Evolutionary conservation across 2,797 vertebrate genomes (phyloP), one percentile per base, ranked within the genome.

Genomic region (Cuniculus paca): DNA sequence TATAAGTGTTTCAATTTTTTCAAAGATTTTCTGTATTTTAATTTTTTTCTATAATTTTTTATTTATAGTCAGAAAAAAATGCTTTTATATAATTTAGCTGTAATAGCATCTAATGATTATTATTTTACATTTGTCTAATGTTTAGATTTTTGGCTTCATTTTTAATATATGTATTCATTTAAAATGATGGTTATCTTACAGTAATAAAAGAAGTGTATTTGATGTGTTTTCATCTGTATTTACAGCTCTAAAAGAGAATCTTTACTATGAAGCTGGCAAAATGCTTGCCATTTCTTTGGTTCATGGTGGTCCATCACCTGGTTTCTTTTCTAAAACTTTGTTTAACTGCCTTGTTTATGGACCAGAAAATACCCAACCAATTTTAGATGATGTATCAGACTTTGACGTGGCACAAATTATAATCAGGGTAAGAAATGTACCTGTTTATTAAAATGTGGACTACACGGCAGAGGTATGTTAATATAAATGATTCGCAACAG

Each of bases 211-310:
- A 94, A 90, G 1, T 95, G 0, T 81, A 90, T 80, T 92, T 56
- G 14, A 58, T 93, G 48, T 94, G 83, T 97, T 88, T 83, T 95
- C 20, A 87, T 97, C 90, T 98, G 45, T 97, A 90, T 97, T 94
- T 98, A 70, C 98, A 99, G 99, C 99, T 96, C 86, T 99, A 91
- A 98, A 99, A 83, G 99, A 99, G 7, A 99, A 99, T 95, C 98
- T 99, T 85, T 99, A 99, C 98, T 99, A 99, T 91, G 99, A 99
- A 97, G 98, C 99, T 77, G 99, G 99, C 90, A 99, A 98, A 97
- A 99, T 99, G 97, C 98, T 99, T 96, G 99, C 99, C 0, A 97
- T 99, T 87, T 99, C 98, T 95, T 98, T 99, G 98, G 99, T 99
- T 90, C 99, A 99, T 0, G 99, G 99, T 54, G 99, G 99, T 42